Evolutionary conservation across 2,888 invertebrate species (phyloP).

Genomic region (Orthosia gracilis): DNA sequence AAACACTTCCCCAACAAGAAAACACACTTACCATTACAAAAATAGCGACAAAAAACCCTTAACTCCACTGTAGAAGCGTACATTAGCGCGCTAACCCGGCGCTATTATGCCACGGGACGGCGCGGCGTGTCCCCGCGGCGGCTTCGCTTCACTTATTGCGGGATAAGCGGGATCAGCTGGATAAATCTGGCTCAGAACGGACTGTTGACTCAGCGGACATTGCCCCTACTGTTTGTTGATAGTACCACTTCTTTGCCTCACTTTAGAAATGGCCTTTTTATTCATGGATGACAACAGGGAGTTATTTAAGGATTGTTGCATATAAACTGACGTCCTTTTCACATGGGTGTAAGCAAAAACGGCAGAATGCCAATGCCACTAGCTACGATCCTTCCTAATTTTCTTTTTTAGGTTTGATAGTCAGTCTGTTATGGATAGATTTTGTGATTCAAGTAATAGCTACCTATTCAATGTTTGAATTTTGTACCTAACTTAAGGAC

Average conservation of each 20-base stretch:
- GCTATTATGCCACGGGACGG: conserved; percentile 53
- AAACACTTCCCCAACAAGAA: neutral
- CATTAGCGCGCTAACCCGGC: conserved; percentile 54
- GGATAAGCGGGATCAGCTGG: conserved; percentile 63
- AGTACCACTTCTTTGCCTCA: conserved; percentile 33
- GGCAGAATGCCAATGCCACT: too few species aligned
- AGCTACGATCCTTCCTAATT: too few species aligned
- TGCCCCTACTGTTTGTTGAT: conserved; percentile 34
- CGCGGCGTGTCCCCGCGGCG: conserved; percentile 42
- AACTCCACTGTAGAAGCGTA: conserved; percentile 13
- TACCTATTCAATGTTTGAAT: neutral
- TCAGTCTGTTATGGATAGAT: neutral
- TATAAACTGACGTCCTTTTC: too few species aligned
- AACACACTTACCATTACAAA: conserved; percentile 32
- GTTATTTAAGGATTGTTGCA: conserved; percentile 7
- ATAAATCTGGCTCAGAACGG: conserved; percentile 57
- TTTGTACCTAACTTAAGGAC: neutral
- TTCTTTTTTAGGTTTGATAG: neutral
- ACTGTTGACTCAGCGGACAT: conserved; percentile 59
- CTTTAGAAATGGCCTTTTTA: conserved; percentile 24
- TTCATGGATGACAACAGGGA: conserved; percentile 15
- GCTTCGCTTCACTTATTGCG: conserved; percentile 61
- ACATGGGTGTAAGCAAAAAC: too few species aligned
- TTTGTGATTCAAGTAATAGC: neutral
- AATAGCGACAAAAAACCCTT: conserved; percentile 17